Evolutionary conservation across 1,140 invertebrate species (phyloP).

Genomic region (Zaprionus kolodkinae): DNA sequence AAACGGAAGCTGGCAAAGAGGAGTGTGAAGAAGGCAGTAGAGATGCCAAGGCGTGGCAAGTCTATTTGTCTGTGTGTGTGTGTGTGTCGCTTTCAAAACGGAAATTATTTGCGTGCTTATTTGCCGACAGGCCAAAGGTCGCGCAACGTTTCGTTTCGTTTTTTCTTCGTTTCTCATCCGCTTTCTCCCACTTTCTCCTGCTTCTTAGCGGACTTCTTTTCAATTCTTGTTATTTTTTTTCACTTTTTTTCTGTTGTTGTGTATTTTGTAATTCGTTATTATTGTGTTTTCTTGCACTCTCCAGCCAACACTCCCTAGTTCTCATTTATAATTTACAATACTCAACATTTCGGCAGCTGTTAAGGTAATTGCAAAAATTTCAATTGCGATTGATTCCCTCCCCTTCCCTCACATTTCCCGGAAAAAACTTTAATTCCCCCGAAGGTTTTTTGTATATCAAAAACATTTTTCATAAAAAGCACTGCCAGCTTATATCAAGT

Average conservation of each 20-base stretch:
- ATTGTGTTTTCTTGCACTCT: constrained; percentile 7
- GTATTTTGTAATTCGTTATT: constrained; percentile 30
- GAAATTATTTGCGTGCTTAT: constrained; percentile 52
- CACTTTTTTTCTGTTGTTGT: not conserved
- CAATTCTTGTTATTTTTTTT: constrained; percentile 10
- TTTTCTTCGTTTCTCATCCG: constrained; percentile 11
- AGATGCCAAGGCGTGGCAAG: not conserved
- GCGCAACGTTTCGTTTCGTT: constrained; percentile 9
- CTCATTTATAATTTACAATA: constrained; percentile 42
- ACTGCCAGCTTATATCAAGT: not conserved
- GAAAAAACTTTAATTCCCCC: not conserved
- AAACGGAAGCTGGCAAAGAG: constrained; percentile 30
- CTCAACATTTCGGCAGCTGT: constrained; percentile 33
- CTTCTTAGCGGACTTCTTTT: constrained; percentile 26
- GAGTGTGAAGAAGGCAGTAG: not conserved
- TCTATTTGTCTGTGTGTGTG: constrained; percentile 18
- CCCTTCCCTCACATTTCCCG: not conserved
- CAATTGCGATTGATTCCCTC: constrained; percentile 18
- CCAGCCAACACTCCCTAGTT: not conserved
- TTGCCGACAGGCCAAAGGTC: constrained; percentile 39
- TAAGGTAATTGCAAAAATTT: constrained; percentile 39
- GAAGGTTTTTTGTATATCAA: not conserved
- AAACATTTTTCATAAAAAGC: not conserved
- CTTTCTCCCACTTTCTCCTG: constrained; percentile 1
- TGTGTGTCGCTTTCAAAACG: constrained; percentile 44